Evolutionary conservation across 2,888 invertebrate genomes (phyloP), one percentile per base, ranked within the genome.

Genomic region (Anoncus sp.): DNA sequence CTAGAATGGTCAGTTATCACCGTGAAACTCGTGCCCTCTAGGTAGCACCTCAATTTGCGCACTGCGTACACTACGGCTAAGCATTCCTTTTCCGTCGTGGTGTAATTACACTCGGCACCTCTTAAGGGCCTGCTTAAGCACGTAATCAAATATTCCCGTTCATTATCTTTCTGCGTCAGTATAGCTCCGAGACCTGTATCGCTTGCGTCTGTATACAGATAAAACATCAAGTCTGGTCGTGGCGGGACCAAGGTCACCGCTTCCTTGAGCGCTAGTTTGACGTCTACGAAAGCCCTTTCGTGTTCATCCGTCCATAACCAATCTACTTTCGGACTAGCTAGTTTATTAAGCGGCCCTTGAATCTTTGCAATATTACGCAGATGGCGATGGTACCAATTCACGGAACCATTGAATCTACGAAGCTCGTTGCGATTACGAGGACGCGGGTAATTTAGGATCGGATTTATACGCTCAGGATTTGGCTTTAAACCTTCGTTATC

Each of bases 1-100:
- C 77, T 81, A 10, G 59, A 47, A 14, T 86, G 85, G 27, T 85
- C 85, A 0, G 84, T 87, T 0, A 85, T 70, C 0, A 86, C 85
- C 4, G 67, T 83, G 40, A 87, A 86, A 1, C 63, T 6, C 18
- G 35, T 35, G 1, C 63, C 80, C 18, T 82, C 82, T 6, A 82
- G 60, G 35, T 81, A 82, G 1, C 65, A 47, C n/a, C 79, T 31
- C 5, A 80, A 81, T 12, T 81, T 77, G 2, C 59, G 35, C 0
- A 78, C 66, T 0, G 75, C 59, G 63, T 67, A 70, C 6, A 82
- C 38, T 7, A 80, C 75, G 3, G 78, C 80, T 0, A 79, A 38
- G 10, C 80, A 80, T 24, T 79, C 75, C 10, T 73, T 75, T 53
- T 77, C 76, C 4, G 81, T 73, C 3, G 72, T 66, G 0, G 74